Evolutionary conservation across 2,797 vertebrate species (phyloP).

Genomic region (Parambassis ranga): DNA sequence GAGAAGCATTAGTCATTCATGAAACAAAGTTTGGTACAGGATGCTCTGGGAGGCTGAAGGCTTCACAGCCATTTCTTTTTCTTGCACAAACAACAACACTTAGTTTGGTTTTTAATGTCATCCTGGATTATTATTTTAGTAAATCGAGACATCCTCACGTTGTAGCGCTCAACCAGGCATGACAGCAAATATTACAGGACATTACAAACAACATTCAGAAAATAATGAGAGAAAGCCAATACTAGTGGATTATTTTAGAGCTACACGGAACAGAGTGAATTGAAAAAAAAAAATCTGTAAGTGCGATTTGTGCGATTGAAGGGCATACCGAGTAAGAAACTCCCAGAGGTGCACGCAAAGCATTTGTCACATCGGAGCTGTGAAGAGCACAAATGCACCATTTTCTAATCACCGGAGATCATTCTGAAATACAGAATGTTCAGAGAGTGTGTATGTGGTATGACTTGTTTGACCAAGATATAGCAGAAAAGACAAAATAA

Average conservation of each 20-base stretch:
- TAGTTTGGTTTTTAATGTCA: slow-evolving; percentile 30
- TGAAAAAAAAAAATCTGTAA: slow-evolving; percentile 23
- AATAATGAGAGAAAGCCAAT: slow-evolving; percentile 29
- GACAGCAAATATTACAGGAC: slow-evolving; percentile 36
- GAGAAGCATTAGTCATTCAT: slow-evolving; percentile 13
- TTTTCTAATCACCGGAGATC: slow-evolving; percentile 53
- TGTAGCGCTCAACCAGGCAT: slow-evolving; percentile 9
- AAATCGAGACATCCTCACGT: neutral
- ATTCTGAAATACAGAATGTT: slow-evolving; percentile 25
- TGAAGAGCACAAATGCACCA: slow-evolving; percentile 43
- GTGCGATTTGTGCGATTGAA: slow-evolving; percentile 39
- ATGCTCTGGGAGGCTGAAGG: slow-evolving; percentile 15
- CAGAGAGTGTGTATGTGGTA: neutral
- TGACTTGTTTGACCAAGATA: slow-evolving; percentile 48
- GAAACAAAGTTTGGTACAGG: slow-evolving; percentile 9
- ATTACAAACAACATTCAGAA: slow-evolving; percentile 19
- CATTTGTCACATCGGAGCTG: slow-evolving; percentile 60
- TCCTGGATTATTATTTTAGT: slow-evolving; percentile 20
- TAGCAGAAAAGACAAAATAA: slow-evolving; percentile 25
- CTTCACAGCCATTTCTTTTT: slow-evolving; percentile 1
- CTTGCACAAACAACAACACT: neutral
- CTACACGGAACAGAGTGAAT: slow-evolving; percentile 22
- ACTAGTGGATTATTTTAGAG: slow-evolving; percentile 9
- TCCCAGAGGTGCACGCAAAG: slow-evolving; percentile 55
- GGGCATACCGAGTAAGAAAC: slow-evolving; percentile 40